Base-by-base conservation (phyloP, 2,113 vertebrate genomes). In the Spermophilus dauricus region DNA sequence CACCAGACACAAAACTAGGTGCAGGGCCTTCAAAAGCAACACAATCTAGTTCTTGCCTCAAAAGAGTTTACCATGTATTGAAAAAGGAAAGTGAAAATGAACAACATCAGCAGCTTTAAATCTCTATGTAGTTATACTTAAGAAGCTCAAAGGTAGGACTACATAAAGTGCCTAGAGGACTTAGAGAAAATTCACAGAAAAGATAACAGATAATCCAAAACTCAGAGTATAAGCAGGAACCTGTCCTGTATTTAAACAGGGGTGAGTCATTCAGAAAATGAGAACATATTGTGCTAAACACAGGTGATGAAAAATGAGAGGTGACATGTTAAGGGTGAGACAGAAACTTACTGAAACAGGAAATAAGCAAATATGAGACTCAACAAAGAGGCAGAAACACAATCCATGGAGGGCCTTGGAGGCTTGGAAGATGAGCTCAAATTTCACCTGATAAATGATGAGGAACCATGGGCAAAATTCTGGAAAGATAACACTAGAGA, bases 181-280 rank as follows among this genome's bases (percentile, higher is more conserved):
- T 86, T 51, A 77, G 4, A 20, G 65, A 1, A 81, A 75, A 95
- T 87, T 87, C 65, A 80, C 18, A 89, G 26, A 16, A 82, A 82
- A 94, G 9, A 30, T 30, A 70, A 92, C 3, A 48, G 37, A 58
- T 76, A 20, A 86, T 61, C 37, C 61, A 24, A 90, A 95, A 76
- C 61, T n/a, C 32, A 51, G 0, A 81, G 5, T n/a, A n/a, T 0
- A 0, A 51, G 8, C 42, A 53, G 9, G 2, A 86, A 81, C 16
- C 12, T 1, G 10, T 8, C 42, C 69, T 5, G 7, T 18, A 85
- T 61, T 91, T 30, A 73, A 32, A 53, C 8, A 42, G 0, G 5
- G 17, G 1, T 20, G 39, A 4, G 18, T 56, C 20, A 42, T 39
- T 72, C 32, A 42, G 22, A 80, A 0, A 72, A 30, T 14, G 42